phyloP scores from a whole-genome alignment of 2,888 invertebrate species.

The Muscina levida region DNA sequence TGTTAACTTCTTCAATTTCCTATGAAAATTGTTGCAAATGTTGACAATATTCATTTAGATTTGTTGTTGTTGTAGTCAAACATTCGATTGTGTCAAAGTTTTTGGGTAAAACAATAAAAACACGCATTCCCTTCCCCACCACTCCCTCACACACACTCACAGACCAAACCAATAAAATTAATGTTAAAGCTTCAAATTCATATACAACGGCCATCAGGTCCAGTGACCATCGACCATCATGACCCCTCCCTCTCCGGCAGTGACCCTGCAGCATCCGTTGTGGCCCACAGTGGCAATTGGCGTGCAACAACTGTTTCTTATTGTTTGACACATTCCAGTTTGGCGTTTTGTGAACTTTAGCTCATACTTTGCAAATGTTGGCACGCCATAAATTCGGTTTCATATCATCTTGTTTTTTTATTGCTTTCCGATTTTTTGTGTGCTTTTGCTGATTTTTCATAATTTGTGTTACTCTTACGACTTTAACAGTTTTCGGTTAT shows the following conservation, averaged over 20 bases:
- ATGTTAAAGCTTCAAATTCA: constrained; percentile 21
- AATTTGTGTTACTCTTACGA: constrained; percentile 41
- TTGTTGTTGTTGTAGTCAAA: too few species aligned
- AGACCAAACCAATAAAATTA: constrained; percentile 27
- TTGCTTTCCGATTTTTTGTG: neutral
- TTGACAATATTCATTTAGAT: too few species aligned
- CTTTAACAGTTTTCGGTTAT: constrained; percentile 38
- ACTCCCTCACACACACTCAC: too few species aligned
- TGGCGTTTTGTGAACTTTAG: constrained; percentile 40
- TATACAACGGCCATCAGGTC: neutral
- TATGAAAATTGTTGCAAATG: too few species aligned
- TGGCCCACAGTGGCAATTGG: too few species aligned
- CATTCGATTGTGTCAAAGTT: constrained; percentile 18
- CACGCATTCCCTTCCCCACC: too few species aligned
- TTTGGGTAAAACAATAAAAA: neutral
- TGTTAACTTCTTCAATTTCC: too few species aligned
- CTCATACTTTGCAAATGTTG: constrained; percentile 45
- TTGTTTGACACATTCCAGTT: constrained; percentile 29
- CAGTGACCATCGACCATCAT: constrained; percentile 12
- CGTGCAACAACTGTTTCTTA: constrained; percentile 39
- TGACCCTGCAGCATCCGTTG: neutral
- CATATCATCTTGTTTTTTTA: constrained; percentile 11
- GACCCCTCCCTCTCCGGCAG: neutral
- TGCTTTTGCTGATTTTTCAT: constrained; percentile 51
- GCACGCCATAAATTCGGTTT: constrained; percentile 45